Conservation (phyloP, 1,140 invertebrate genomes). For the Bombus affinis region DNA sequence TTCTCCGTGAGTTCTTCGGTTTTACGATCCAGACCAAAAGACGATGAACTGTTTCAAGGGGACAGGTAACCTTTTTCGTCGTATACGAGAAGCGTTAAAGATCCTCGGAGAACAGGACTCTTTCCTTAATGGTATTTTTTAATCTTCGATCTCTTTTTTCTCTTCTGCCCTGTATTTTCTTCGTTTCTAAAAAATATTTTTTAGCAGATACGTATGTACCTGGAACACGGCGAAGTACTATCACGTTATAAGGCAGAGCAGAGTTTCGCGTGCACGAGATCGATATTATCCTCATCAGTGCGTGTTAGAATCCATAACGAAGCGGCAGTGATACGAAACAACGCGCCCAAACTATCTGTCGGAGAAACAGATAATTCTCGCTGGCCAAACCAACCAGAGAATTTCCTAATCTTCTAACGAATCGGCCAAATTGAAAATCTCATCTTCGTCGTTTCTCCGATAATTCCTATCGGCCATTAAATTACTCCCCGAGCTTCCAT, state of each 20-base stretch:
- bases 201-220: neutral
- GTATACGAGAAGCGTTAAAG: neutral
- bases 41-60: neutral
- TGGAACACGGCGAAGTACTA: neutral
- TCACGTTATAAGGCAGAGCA: neutral
- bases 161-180: neutral
- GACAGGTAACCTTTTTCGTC: neutral
- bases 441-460: no score
- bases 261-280: neutral
- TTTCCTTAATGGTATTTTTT: neutral
- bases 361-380: neutral
- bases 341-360: no score
- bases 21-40: neutral
- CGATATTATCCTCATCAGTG: neutral
- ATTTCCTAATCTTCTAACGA: neutral
- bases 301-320: neutral
- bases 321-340: neutral
- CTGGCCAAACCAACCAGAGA: neutral
- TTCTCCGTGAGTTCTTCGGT: neutral
- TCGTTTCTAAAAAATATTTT: neutral
- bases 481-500: no score
- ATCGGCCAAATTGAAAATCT: neutral
- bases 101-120: neutral
- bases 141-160: neutral
- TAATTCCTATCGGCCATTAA: neutral